Evolutionary conservation across 2,797 vertebrate species (phyloP).

Genomic region (Paramormyrops hopkinsi): DNA sequence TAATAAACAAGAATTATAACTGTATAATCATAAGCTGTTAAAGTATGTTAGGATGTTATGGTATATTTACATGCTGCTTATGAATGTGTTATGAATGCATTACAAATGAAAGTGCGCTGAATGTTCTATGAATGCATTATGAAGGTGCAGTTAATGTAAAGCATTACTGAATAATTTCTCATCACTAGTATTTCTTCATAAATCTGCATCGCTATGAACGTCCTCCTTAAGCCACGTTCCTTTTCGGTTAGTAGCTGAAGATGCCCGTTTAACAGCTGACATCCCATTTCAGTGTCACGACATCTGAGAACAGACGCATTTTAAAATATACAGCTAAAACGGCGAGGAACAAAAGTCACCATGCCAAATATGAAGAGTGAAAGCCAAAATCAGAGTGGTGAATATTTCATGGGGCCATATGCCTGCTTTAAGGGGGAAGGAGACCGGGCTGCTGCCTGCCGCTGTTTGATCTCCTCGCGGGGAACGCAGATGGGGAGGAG

Average conservation of each 20-base stretch:
- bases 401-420: constrained; percentile 26
- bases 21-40: neutral
- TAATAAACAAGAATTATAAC: neutral
- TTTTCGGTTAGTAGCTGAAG: neutral
- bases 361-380: constrained; percentile 13
- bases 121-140: neutral
- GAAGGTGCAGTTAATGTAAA: neutral
- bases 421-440: constrained; percentile 14
- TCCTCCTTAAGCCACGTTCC: neutral
- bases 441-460: constrained; percentile 12
- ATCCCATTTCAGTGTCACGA: neutral
- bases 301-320: neutral
- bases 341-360: constrained; percentile 16
- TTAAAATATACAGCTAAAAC: neutral
- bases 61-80: neutral
- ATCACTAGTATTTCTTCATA: neutral
- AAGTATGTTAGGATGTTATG: neutral
- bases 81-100: neutral
- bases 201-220: neutral
- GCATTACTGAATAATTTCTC: neutral
- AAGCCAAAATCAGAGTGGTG: constrained; percentile 16
- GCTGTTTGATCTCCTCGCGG: constrained; percentile 26
- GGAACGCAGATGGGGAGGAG: neutral
- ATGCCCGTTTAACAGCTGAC: neutral
- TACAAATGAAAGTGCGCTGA: neutral